phyloP scores from a whole-genome alignment of 64 coral and sea anemone genomes.

The Dendrophyllia cribrosa region DNA sequence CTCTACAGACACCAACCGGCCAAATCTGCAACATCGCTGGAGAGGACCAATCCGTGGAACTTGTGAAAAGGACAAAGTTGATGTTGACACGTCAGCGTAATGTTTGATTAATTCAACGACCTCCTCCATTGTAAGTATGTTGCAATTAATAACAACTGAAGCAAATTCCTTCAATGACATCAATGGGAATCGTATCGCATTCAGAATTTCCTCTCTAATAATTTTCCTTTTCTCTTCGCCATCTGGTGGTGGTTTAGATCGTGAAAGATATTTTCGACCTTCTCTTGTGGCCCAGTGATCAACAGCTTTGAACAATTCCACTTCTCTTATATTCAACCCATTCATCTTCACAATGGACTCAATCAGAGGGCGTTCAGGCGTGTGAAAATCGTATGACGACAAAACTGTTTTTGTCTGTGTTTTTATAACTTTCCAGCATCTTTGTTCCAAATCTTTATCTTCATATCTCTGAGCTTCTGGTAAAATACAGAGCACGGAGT shows the following conservation, averaged over 20 bases:
- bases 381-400: not conserved
- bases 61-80: not conserved
- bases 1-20: not conserved
- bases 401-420: not conserved
- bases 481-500: not conserved
- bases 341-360: not conserved
- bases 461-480: not conserved
- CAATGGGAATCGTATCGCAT: not conserved
- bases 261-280: not conserved
- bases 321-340: not conserved
- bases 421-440: not conserved
- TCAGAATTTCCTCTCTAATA: not conserved
- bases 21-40: not conserved
- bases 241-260: not conserved
- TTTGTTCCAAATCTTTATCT: constrained; percentile 1
- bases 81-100: not conserved
- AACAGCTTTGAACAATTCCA: constrained; percentile 11
- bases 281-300: not conserved
- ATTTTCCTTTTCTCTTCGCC: not conserved
- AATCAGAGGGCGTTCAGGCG: not conserved
- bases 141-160: not conserved
- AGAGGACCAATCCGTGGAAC: not conserved
- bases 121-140: not conserved
- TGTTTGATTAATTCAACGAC: not conserved
- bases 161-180: not conserved